phyloP scores from a whole-genome alignment of 1,140 invertebrate genomes.

The Pogonomyrmex californicus region DNA sequence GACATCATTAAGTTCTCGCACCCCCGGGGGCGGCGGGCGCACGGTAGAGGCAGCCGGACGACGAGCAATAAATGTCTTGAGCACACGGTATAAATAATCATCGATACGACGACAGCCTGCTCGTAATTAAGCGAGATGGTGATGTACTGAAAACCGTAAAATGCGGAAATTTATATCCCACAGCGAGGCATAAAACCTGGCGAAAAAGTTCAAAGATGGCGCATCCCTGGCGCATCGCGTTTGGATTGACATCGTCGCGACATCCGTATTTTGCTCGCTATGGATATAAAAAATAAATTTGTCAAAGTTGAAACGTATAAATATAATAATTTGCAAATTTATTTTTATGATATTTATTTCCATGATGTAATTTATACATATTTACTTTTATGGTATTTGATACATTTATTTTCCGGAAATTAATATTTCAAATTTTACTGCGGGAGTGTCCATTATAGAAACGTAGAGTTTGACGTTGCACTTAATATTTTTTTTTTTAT shows the following conservation, averaged over 20 bases:
- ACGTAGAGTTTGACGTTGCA: neutral
- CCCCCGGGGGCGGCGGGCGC: constrained; percentile 28
- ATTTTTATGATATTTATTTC: constrained; percentile 18
- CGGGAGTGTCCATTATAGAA: too few relatives aligned
- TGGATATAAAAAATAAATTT: neutral
- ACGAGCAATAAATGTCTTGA: constrained; percentile 67
- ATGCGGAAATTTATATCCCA: constrained; percentile 44
- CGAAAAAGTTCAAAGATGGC: constrained; percentile 19
- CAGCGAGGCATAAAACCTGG: constrained; percentile 23
- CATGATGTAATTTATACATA: neutral
- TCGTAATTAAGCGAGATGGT: constrained; percentile 67
- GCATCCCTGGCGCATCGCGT: neutral
- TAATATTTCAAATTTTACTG: constrained; percentile 32
- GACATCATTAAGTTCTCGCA: constrained; percentile 63
- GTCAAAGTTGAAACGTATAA: neutral
- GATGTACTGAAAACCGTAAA: constrained; percentile 71
- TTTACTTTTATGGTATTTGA: constrained; percentile 33
- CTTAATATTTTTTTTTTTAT: constrained; percentile 18
- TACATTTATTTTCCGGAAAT: constrained; percentile 21
- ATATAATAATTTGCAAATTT: constrained; percentile 29
- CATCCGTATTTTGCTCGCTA: neutral
- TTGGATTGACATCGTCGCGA: constrained; percentile 17
- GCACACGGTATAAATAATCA: constrained; percentile 70
- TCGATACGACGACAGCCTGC: constrained; percentile 62
- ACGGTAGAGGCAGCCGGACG: constrained; percentile 29